Base-by-base conservation (phyloP, 1,140 invertebrate genomes). In the Drepana arcuata region DNA sequence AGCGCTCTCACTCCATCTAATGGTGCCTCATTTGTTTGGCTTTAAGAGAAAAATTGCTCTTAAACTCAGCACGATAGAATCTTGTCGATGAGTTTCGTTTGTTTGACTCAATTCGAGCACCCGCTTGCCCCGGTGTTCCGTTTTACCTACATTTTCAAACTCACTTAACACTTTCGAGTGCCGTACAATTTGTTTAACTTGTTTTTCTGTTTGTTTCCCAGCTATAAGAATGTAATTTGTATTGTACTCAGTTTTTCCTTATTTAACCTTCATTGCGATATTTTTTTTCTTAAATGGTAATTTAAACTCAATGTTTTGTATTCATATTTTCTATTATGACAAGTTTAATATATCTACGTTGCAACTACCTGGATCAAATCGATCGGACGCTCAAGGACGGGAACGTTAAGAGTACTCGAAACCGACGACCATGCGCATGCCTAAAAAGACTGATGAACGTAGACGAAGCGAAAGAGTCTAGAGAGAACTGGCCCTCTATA, bases 1-100 rank as follows among this genome's bases (percentile, higher is more conserved):
- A 82, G 78, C 74, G 67, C 71, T 82, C 78, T 78, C 73, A 79
- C 77, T 82, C 69, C 69, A 74, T 82, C 72, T 82, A 82, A 82
- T 82, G 69, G 74, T 66, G 60, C 65, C 78, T 79, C 78, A 82
- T 82, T 82, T 82, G 78, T 82, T 78, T 82, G 66, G 78, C 67
- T 82, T 75, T 82, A 74, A 74, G 74, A 79, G 72, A 82, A 82
- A 82, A 82, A 82, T 79, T 75, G 59, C 59, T 78, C 68, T 72
- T 73, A 70, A 79, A 81, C 62, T 79, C 69, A 38, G 52, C 46
- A 55, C 65, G 73, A 77, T 73, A 69, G 67, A 62, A 75, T 79
- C 69, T 61, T 75, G 66, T 77, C 69, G 60, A 72, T 73, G 72
- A 74, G 68, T 77, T 77, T 58, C 61, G 65, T 73, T 68, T 68